Evolutionary conservation across 1,140 invertebrate species (phyloP).

Genomic region (Cecropterus lyciades): DNA sequence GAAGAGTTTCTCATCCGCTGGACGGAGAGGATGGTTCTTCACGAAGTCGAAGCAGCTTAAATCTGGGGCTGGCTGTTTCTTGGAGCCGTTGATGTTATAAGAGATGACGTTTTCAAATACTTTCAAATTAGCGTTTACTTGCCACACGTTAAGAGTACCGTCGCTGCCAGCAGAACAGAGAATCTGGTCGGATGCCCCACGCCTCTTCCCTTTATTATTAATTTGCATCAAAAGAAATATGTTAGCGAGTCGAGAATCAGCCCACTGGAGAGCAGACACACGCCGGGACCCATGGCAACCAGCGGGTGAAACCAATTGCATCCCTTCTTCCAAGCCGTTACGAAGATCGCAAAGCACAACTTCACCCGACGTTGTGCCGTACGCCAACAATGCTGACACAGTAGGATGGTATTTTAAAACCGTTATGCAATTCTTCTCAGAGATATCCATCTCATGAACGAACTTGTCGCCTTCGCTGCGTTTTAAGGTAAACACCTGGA

Average conservation of each 20-base stretch:
- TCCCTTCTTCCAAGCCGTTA: constrained; percentile 48
- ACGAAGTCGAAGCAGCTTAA: constrained; percentile 72
- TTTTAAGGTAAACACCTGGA: constrained; percentile 62
- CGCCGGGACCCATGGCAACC: constrained; percentile 60
- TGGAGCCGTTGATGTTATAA: constrained; percentile 55
- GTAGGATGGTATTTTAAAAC: constrained; percentile 66
- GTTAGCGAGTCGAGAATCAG: constrained; percentile 59
- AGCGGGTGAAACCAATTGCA: constrained; percentile 55
- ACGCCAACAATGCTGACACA: constrained; percentile 63
- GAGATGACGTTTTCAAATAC: constrained; percentile 61
- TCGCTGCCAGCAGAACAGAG: constrained; percentile 62
- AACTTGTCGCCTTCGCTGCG: constrained; percentile 57
- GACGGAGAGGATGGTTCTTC: constrained; percentile 52
- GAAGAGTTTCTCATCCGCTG: constrained; percentile 50
- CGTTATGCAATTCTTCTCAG: constrained; percentile 67
- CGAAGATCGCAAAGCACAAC: constrained; percentile 64
- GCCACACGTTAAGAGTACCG: constrained; percentile 67
- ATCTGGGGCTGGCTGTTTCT: constrained; percentile 45
- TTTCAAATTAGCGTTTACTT: constrained; percentile 55
- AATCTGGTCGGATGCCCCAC: constrained; percentile 65
- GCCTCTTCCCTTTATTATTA: constrained; percentile 58
- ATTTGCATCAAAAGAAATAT: constrained; percentile 61
- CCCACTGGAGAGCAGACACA: constrained; percentile 61
- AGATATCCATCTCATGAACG: constrained; percentile 57
- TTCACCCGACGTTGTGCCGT: constrained; percentile 67